Evolutionary conservation across 2,888 invertebrate genomes (phyloP).

Genomic region (Norana najaformis): DNA sequence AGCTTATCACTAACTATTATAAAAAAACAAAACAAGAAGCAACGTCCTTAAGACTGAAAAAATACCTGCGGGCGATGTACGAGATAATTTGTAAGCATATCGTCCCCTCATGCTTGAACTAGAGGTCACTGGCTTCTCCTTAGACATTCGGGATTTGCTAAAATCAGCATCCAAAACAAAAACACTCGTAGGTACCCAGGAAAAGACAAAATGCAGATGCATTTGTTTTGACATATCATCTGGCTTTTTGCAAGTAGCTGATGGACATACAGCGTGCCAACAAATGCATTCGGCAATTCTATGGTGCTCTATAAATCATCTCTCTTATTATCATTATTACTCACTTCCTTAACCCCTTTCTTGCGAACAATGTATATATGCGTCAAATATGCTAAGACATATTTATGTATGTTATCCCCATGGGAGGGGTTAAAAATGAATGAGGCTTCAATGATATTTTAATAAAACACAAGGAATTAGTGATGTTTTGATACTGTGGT

Average conservation of each 20-base stretch:
- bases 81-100: neutral
- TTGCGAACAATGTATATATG: no score
- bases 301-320: no score
- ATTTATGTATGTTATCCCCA: no score
- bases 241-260: neutral
- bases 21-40: neutral
- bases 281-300: no score
- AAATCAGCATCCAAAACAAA: neutral
- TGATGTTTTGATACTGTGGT: neutral
- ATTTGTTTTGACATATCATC: neutral
- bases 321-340: no score
- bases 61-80: neutral
- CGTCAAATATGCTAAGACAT: no score
- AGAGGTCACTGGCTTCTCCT: neutral
- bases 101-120: constrained; percentile 13
- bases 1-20: no score
- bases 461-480: neutral
- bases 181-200: neutral
- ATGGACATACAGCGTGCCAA: no score
- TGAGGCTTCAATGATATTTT: neutral
- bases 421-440: neutral
- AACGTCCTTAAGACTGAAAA: neutral
- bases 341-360: no score
- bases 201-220: neutral
- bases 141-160: neutral